Percentiles rank a stretch among this genome's conserved stretches.
Evolutionary conservation across 2,888 invertebrate genomes (phyloP).

Genomic region (Ditylenchus weischeri): DNA sequence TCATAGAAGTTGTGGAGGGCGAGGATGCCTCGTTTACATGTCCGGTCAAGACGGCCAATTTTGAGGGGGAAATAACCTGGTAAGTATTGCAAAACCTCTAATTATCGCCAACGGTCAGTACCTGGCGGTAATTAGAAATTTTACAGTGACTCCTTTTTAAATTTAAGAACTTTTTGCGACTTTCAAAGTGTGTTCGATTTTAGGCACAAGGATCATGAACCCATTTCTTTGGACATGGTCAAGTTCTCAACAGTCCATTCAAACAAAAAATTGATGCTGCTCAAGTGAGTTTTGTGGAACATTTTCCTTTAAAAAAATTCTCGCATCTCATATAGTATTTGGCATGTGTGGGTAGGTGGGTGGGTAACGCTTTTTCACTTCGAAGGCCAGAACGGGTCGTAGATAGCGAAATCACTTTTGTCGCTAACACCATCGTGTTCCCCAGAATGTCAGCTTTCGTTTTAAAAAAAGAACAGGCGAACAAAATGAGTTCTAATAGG

Average conservation of each 20-base stretch:
- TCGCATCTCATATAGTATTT: too few species aligned
- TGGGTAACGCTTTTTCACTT: too few species aligned
- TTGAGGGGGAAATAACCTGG: constrained; percentile 50
- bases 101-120: background rate
- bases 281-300: background rate
- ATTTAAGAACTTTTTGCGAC: background rate
- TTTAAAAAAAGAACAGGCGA: too few species aligned
- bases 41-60: constrained; percentile 43
- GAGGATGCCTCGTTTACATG: constrained; percentile 61
- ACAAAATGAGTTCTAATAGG: too few species aligned
- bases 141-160: too few species aligned
- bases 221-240: constrained; percentile 13
- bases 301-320: too few species aligned
- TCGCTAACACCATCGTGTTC: too few species aligned
- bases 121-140: too few species aligned
- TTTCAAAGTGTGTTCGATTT: background rate
- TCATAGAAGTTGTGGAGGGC: constrained; percentile 59
- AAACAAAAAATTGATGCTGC: background rate
- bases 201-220: background rate
- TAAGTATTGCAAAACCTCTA: constrained; percentile 2
- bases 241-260: constrained; percentile 13
- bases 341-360: too few species aligned
- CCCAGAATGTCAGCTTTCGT: too few species aligned
- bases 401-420: too few species aligned
- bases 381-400: too few species aligned